These are phyloP conservation scores for Coracias cyanogaster DNA, from an alignment of 2,797 vertebrate genomes.

Conservation along the genomic window DNA sequence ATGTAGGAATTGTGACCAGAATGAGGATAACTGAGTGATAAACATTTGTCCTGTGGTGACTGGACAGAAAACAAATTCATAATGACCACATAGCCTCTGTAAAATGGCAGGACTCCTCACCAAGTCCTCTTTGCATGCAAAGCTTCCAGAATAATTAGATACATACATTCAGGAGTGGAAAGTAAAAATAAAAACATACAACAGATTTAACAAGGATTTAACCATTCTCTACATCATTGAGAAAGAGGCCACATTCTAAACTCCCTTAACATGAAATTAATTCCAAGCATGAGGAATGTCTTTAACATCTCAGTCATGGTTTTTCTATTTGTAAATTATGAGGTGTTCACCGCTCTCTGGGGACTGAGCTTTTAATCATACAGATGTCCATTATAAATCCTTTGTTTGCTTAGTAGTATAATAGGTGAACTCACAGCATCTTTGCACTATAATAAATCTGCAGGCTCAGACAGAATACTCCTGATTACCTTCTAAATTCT, in stretches of 20 bases:
- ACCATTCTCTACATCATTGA: background rate
- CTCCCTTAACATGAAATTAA: background rate
- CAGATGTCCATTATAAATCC: slow-evolving; percentile 54
- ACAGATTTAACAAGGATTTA: background rate
- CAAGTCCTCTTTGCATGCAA: background rate
- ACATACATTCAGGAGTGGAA: background rate
- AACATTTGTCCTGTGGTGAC: background rate
- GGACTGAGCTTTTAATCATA: background rate
- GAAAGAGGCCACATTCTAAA: background rate
- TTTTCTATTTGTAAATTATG: slow-evolving; percentile 27
- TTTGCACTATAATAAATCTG: slow-evolving; percentile 47
- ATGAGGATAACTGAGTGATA: background rate
- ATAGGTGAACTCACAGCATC: slow-evolving; percentile 57
- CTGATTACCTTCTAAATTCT: slow-evolving; percentile 69
- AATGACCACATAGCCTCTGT: background rate
- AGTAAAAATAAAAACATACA: background rate
- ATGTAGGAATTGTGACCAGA: background rate
- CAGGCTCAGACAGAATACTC: slow-evolving; percentile 40
- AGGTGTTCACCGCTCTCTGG: slow-evolving; percentile 1
- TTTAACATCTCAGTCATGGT: background rate
- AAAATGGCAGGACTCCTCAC: background rate
- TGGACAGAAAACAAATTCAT: background rate
- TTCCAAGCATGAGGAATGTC: slow-evolving; percentile 17
- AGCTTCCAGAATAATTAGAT: background rate
- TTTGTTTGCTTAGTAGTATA: slow-evolving; percentile 62